Base-by-base conservation (phyloP, 1,140 invertebrate species). In the Aricia agestis region DNA sequence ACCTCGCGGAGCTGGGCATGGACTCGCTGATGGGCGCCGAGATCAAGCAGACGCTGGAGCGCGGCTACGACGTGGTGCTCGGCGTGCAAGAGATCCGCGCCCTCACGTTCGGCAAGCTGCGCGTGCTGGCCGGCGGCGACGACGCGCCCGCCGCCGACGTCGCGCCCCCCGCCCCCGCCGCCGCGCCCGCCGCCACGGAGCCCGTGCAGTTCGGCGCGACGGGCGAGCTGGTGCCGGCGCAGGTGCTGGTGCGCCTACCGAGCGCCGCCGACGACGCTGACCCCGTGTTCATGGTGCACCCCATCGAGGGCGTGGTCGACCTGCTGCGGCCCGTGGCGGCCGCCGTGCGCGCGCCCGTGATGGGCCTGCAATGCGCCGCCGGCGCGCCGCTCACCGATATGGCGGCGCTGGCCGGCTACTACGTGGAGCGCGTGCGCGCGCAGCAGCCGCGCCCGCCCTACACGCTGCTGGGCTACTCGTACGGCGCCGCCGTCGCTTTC, bases 21-120 rank as follows among this genome's bases (percentile, higher is more conserved):
- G 98, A 99, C 83, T 99, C 98, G 0, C 92, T 99, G 45, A 99
- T 99, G 98, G 98, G 97, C 69, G 97, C 98, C 0, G 98, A 99
- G 93, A 98, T 99, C 73, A 99, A 99, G 91, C 98, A 99, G 86
- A 98, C 96, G 0, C 90, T 99, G 9, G 98, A 99, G 86, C 94
- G 98, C 69, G 97, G 97, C 76, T 98, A 96, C 89, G 97, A 99
- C 87, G 84, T 99, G 32, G 94, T 97, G 0, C 87, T 99, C n/a
- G 95, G 96, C 57, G 95, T 97, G 59, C 95, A 96, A 82, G 98
- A 99, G 87, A 98, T 99, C 78, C 94, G 98, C 69, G 92, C 90
- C 25, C 90, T 98, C 1, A 97, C 96, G 0, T 95, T 98, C 70
- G 94, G 91, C 1, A 95, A 95, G 78, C 92, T 99, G 0, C 90